phyloP scores from a whole-genome alignment of 2,113 vertebrate genomes.

The Chunga burmeisteri region DNA sequence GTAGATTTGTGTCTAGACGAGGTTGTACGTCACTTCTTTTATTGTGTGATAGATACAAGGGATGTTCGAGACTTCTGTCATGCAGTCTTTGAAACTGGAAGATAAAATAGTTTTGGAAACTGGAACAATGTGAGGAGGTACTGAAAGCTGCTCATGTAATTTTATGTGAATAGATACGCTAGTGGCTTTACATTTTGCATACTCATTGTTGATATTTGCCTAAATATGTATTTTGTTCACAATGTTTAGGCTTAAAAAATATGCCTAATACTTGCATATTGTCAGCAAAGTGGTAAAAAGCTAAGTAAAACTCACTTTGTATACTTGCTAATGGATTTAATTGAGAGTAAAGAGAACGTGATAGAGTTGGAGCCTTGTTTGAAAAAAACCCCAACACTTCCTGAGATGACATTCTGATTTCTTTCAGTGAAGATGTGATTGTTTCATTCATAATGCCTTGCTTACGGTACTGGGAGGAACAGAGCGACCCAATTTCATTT shows the following conservation, averaged over 20 bases:
- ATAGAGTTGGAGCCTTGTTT: background rate
- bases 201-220: background rate
- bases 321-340: background rate
- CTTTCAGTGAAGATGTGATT: background rate
- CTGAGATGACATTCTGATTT: background rate
- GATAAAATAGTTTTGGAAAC: background rate
- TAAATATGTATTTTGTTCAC: background rate
- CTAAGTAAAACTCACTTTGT: background rate
- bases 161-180: background rate
- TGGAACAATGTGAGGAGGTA: background rate
- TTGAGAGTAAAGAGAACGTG: background rate
- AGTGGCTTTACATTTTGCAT: background rate
- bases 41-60: background rate
- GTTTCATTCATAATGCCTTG: background rate
- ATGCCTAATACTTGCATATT: background rate
- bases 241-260: background rate
- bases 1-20: background rate
- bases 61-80: background rate
- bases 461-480: rapidly evolving
- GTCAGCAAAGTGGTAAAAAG: background rate
- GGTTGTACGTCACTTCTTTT: background rate
- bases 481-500: background rate
- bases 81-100: background rate
- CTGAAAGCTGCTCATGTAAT: background rate
- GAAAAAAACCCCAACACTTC: background rate